Base-by-base conservation (phyloP, 2,797 vertebrate genomes). In the Urophycis tenuis region DNA sequence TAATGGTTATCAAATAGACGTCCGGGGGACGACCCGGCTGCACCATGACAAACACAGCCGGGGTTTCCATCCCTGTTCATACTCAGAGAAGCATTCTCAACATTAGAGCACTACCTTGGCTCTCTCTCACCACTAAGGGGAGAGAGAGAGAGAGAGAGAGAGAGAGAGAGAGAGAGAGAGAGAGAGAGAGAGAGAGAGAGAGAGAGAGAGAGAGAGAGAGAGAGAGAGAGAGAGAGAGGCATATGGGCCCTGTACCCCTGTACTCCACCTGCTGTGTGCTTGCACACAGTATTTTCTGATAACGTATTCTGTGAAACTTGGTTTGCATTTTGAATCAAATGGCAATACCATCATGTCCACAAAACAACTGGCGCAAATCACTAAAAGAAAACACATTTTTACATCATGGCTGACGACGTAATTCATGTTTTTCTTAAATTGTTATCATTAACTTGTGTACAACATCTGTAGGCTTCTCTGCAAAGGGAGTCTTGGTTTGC, bases 211-310 rank as follows among this genome's bases (percentile, higher is more conserved):
- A 49, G 41, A 49, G 41, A 49, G 41, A 49, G 41, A 49, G 41
- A 49, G 19, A 53, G 45, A 29, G 60, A 25, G 10, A 25, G 60
- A n/a, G n/a, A 25, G 60, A 29, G 5, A 67, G 60, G 8, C 7
- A 10, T 7, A 22, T 49, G 53, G 53, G 1, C 22, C 22, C 8
- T n/a, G n/a, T n/a, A n/a, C n/a, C n/a, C n/a, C n/a, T n/a, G 6
- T 53, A n/a, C 60, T 29, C 60, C 60, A 67, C 60, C 60, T 67
- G 25, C 60, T 29, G 60, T 67, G 60, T 67, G 60, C 60, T 67
- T 67, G 60, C 25, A 60, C 53, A 60, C 53, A 60, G 25, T 29
- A 10, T 67, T 25, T 14, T 67, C n/a, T 12, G 60, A 67, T 67
- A 3, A 25, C 25, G 29, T 67, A 67, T 67, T 29, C n/a, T 29